These are phyloP conservation scores for Pseudorhiza aurosa DNA, from an alignment of 30 jellyfish, hydroid and myxozoan genomes.

Conservation along the genomic window DNA sequence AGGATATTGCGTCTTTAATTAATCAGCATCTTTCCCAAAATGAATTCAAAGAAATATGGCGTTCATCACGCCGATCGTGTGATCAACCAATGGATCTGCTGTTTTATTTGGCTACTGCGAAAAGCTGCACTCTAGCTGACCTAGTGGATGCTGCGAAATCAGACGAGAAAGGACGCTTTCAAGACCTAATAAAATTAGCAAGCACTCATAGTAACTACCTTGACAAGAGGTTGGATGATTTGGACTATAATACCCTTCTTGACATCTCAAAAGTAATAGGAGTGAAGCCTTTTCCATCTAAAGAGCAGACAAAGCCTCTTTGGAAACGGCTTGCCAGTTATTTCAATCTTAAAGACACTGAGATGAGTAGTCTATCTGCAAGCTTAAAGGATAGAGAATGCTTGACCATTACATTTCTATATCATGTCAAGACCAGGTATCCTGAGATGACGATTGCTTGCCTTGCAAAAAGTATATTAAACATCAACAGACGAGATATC, in stretches of 20 bases:
- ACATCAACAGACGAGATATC: not conserved
- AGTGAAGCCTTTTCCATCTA: not conserved
- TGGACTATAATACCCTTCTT: not conserved
- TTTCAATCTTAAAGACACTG: not conserved
- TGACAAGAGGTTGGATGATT: not conserved
- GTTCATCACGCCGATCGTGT: not conserved
- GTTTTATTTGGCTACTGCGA: not conserved
- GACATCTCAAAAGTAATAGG: not conserved
- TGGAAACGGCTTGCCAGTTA: not conserved
- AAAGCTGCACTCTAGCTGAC: not conserved
- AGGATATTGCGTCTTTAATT: not conserved
- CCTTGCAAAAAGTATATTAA: not conserved
- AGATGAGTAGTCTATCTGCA: no score
- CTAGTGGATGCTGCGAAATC: not conserved
- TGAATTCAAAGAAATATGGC: not conserved
- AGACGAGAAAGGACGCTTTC: not conserved
- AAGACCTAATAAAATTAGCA: not conserved
- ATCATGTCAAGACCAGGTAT: not conserved
- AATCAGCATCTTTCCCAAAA: not conserved
- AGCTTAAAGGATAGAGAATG: not conserved
- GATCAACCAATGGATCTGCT: slow-evolving; percentile 7
- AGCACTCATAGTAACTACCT: not conserved
- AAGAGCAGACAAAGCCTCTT: not conserved
- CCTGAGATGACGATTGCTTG: not conserved
- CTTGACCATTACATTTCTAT: not conserved